Percentiles rank a stretch among this genome's conserved stretches.
These are phyloP conservation scores for Drosophila malerkotliana DNA, from an alignment of 1,140 invertebrate genomes.

Conservation along the genomic window DNA sequence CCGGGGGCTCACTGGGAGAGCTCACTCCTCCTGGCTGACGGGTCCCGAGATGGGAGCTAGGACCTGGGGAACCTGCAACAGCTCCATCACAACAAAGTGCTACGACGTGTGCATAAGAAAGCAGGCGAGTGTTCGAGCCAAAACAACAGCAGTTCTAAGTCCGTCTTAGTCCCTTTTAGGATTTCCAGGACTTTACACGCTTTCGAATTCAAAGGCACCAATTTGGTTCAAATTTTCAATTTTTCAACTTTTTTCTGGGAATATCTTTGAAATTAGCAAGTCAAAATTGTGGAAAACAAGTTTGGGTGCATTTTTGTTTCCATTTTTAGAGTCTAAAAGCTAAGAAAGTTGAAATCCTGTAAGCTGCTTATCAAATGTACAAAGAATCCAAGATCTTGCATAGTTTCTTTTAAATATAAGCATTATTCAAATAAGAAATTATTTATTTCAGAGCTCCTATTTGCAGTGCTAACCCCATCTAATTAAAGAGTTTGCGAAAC, in stretches of 20 bases:
- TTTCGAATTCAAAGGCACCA: background rate
- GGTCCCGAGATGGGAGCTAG: background rate
- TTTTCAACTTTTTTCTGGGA: background rate
- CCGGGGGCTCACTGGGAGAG: conserved; percentile 38
- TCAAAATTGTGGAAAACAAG: too few species aligned
- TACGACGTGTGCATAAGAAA: conserved; percentile 48
- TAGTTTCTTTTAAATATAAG: too few species aligned
- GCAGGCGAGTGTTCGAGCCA: conserved; percentile 28
- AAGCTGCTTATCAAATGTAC: too few species aligned
- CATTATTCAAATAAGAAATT: too few species aligned
- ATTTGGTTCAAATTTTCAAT: background rate
- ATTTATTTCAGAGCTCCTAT: background rate
- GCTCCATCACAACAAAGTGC: conserved; percentile 38
- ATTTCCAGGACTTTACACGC: background rate
- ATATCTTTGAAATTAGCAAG: background rate
- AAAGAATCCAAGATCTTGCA: too few species aligned
- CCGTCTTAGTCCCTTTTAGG: background rate
- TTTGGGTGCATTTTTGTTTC: too few species aligned
- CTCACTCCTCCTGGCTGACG: conserved; percentile 6
- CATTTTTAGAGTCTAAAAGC: too few species aligned
- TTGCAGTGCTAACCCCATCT: background rate
- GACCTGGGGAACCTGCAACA: background rate
- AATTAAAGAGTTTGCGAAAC: conserved; percentile 30
- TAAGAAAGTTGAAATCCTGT: too few species aligned
- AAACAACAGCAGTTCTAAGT: conserved; percentile 26